These are phyloP conservation scores for Isoperla grammatica DNA, from an alignment of 2,888 invertebrate species.

Conservation along the genomic window DNA sequence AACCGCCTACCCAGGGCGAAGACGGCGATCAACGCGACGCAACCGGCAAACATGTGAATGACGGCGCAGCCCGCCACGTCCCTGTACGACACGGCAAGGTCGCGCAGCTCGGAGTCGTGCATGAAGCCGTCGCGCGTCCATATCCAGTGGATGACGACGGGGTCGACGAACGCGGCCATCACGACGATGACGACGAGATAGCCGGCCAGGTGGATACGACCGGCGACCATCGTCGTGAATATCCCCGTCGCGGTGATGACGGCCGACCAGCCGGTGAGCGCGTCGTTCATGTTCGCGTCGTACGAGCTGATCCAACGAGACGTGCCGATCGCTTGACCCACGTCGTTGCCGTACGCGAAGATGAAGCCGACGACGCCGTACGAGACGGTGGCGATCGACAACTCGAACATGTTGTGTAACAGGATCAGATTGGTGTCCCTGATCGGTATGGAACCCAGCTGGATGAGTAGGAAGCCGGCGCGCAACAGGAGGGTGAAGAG, in stretches of 20 bases:
- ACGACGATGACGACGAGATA: constrained; percentile 36
- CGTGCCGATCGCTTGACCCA: constrained; percentile 35
- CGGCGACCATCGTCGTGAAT: constrained; percentile 38
- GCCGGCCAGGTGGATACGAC: constrained; percentile 38
- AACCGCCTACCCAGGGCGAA: constrained; percentile 40
- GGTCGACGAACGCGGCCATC: constrained; percentile 38
- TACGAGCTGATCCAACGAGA: constrained; percentile 37
- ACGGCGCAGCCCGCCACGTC: constrained; percentile 40
- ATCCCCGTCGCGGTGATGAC: constrained; percentile 40
- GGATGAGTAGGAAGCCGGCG: constrained; percentile 36
- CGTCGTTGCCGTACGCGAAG: constrained; percentile 39
- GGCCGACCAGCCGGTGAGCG: constrained; percentile 39
- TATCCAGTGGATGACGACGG: constrained; percentile 42
- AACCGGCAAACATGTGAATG: constrained; percentile 39
- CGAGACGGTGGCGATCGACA: constrained; percentile 38
- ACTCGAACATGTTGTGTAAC: constrained; percentile 41
- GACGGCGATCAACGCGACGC: constrained; percentile 39
- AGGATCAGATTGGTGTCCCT: constrained; percentile 41
- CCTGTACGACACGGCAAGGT: constrained; percentile 34
- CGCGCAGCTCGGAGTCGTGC: constrained; percentile 27
- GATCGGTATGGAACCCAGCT: constrained; percentile 41
- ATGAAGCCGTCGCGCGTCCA: constrained; percentile 41
- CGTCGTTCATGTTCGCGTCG: constrained; percentile 34
- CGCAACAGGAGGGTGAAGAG: constrained; percentile 28
- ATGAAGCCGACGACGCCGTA: constrained; percentile 38